Evolutionary conservation across 2,888 invertebrate species (phyloP).

Genomic region (Nemoura dubitans): DNA sequence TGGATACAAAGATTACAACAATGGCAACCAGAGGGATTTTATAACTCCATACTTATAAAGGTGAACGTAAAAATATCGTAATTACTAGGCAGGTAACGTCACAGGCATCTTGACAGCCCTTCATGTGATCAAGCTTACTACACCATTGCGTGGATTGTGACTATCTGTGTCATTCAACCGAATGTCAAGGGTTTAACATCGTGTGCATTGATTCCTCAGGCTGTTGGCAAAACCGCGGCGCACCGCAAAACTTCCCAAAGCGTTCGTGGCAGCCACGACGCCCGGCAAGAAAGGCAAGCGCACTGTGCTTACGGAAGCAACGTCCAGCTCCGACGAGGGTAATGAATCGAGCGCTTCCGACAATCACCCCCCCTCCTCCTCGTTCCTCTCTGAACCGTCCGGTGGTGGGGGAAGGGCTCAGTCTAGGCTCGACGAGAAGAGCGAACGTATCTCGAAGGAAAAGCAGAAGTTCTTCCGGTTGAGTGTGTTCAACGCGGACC

Average conservation of each 20-base stretch:
- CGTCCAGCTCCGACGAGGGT: conserved; percentile 57
- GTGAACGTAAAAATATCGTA: too few relatives aligned
- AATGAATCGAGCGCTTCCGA: conserved; percentile 55
- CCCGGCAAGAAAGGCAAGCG: conserved; percentile 54
- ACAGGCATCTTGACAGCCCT: too few relatives aligned
- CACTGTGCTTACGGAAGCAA: conserved; percentile 52
- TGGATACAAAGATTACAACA: too few relatives aligned
- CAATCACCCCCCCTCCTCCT: conserved; percentile 48
- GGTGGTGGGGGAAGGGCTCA: conserved; percentile 55
- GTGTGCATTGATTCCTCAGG: conserved; percentile 43
- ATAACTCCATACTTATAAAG: too few relatives aligned
- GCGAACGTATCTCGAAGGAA: conserved; percentile 85
- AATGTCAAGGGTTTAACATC: not conserved
- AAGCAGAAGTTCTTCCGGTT: conserved; percentile 87
- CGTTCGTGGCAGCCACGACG: conserved; percentile 46
- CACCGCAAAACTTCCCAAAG: conserved; percentile 27
- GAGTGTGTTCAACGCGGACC: conserved; percentile 79
- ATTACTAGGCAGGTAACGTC: too few relatives aligned
- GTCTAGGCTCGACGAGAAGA: conserved; percentile 66
- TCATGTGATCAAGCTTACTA: too few relatives aligned
- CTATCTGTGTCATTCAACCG: too few relatives aligned
- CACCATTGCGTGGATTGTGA: too few relatives aligned
- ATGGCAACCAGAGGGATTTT: too few relatives aligned
- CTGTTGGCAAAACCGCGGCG: conserved; percentile 39
- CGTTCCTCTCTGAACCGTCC: conserved; percentile 55